phyloP scores from a whole-genome alignment of 2,888 invertebrate genomes.

The Linyphia triangularis region DNA sequence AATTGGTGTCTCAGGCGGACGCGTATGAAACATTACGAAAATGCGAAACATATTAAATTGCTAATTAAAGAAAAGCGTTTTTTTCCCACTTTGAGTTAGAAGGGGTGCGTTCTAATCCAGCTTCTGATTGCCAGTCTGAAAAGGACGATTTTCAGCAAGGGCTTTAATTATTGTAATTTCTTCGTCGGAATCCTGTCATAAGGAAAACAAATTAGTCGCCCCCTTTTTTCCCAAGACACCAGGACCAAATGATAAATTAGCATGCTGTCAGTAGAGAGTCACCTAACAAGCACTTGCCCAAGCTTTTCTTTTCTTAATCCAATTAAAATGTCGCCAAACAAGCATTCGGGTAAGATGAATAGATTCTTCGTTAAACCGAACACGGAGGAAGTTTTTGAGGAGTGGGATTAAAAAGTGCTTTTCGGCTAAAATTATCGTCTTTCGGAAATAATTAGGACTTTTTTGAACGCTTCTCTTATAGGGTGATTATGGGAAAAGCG shows the following conservation, averaged over 20 bases:
- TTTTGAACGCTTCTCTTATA: constrained; percentile 50
- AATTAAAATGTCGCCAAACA: constrained; percentile 74
- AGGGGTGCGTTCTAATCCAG: constrained; percentile 37
- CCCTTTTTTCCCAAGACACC: constrained; percentile 62
- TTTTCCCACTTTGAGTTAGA: constrained; percentile 8
- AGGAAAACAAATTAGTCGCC: constrained; percentile 74
- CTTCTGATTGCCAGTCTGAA: constrained; percentile 50
- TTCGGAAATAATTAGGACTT: constrained; percentile 70
- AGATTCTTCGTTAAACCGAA: constrained; percentile 69
- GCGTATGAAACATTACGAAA: constrained; percentile 65
- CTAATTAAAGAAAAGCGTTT: constrained; percentile 71
- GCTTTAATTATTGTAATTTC: constrained; percentile 75
- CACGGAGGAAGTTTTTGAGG: constrained; percentile 64
- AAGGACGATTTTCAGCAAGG: constrained; percentile 66
- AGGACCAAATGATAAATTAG: constrained; percentile 73
- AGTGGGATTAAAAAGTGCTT: constrained; percentile 71
- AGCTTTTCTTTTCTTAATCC: constrained; percentile 71
- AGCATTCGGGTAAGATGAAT: constrained; percentile 69
- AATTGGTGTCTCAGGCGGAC: constrained; percentile 71
- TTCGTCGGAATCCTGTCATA: constrained; percentile 65
- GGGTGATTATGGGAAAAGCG: constrained; percentile 62
- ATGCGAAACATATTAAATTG: constrained; percentile 74
- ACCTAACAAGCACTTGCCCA: constrained; percentile 70
- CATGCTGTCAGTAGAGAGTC: constrained; percentile 66
- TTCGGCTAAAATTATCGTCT: constrained; percentile 69